Evolutionary conservation across 2,113 vertebrate genomes (phyloP), one percentile per base, ranked within the genome.

Genomic region (Sebastes fasciatus): DNA sequence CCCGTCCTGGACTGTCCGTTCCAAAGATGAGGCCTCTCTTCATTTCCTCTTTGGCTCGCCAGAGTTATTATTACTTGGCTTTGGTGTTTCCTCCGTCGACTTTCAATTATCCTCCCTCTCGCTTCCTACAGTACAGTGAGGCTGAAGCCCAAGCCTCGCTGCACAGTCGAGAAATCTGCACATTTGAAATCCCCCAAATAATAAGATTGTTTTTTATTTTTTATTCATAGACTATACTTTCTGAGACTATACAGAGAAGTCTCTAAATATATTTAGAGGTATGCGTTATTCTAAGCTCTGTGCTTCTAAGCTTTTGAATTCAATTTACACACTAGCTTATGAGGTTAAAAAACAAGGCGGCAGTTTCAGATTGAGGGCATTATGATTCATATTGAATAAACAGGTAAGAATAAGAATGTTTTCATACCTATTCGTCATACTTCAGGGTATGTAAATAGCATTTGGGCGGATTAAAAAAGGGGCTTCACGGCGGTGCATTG

Each of bases 1-100:
- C 85, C 63, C 42, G 46, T 82, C 85, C 85, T 51, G 65, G 71
- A 76, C 82, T 64, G 80, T 89, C 87, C 77, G 19, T 85, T 81
- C 84, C 70, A 58, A 76, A 91, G 90, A 94, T 82, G 88, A 92
- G 65, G 82, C 54, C n/a, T 46, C 90, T 90, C 87, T 92, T 95
- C 89, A 93, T 95, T 94, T 94, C 92, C 93, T 91, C 81, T 89
- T 68, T 45, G 83, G 84, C 86, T 84, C 49, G 43, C 86, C 77
- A 57, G 16, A 60, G 86, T 93, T 93, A 91, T 93, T 91, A 91
- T 90, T 88, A 88, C 89, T 88, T 63, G 86, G 86, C 89, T 82
- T 88, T 86, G 86, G 61, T 74, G 86, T 90, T 91, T 90, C 87
- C 82, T 82, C 71, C 55, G 71, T 72, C 69, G 80, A 89, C 91